These are phyloP conservation scores for Mormyrus hasselquistii DNA, from an alignment of 2,797 vertebrate genomes.

Conservation along the genomic window DNA sequence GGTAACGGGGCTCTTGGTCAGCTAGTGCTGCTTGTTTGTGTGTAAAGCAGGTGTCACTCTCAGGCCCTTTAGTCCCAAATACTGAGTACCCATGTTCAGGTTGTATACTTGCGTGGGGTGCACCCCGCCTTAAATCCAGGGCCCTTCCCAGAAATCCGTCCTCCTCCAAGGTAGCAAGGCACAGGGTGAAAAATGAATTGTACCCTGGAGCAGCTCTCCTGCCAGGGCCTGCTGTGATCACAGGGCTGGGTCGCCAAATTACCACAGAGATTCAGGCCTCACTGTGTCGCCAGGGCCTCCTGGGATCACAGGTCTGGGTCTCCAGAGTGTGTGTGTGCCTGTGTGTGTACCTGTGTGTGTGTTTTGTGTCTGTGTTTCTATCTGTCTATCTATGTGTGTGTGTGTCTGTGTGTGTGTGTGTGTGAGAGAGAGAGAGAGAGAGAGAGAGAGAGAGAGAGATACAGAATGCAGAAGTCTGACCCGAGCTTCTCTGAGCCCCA, in stretches of 20 bases:
- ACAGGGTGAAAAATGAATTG: constrained; percentile 63
- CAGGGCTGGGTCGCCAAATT: constrained; percentile 59
- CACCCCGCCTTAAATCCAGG: constrained; percentile 31
- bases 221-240: constrained; percentile 67
- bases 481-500: background rate
- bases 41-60: background rate
- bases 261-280: constrained; percentile 65
- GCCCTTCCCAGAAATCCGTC: constrained; percentile 54
- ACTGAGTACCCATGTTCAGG: background rate
- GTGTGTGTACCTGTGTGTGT: background rate
- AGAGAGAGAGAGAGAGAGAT: background rate
- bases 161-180: constrained; percentile 60
- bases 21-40: background rate
- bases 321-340: background rate
- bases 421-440: background rate
- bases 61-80: background rate
- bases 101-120: background rate
- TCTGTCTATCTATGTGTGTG: background rate
- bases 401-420: background rate
- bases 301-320: background rate
- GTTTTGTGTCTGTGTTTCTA: too few relatives aligned
- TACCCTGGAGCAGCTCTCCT: constrained; percentile 54
- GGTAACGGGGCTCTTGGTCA: background rate
- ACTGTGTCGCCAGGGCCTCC: constrained; percentile 40
- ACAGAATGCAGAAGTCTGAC: background rate